Evolutionary conservation across 2,888 invertebrate species (phyloP).

Genomic region (Ophion costatus): DNA sequence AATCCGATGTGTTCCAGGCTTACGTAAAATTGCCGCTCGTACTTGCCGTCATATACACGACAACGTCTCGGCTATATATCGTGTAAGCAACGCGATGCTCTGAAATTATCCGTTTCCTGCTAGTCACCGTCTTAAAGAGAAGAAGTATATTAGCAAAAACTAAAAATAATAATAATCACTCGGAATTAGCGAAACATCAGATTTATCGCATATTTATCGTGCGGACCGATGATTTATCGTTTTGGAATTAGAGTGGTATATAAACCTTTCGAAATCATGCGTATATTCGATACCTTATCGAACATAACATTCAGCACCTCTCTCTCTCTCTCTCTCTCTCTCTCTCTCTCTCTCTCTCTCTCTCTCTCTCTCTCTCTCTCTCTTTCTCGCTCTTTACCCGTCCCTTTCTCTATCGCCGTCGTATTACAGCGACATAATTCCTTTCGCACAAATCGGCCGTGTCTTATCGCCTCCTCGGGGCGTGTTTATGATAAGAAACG

Average conservation of each 20-base stretch:
- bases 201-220: conserved; percentile 9
- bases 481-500: conserved; percentile 42
- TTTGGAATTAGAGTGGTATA: not conserved
- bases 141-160: too few species aligned
- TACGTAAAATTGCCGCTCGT: conserved; percentile 75
- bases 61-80: conserved; percentile 69
- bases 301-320: not conserved
- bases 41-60: conserved; percentile 72
- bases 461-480: conserved; percentile 52
- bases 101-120: conserved; percentile 78
- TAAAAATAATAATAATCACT: too few species aligned
- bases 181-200: conserved; percentile 2
- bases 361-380: not conserved
- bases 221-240: conserved; percentile 3
- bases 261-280: conserved; percentile 15
- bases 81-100: conserved; percentile 56
- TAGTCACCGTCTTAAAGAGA: conserved; percentile 46
- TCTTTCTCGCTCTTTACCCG: too few species aligned
- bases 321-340: not conserved
- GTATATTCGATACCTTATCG: conserved; percentile 1
- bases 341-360: not conserved
- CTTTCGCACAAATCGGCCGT: conserved; percentile 49
- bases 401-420: not conserved
- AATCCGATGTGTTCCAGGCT: conserved; percentile 68
- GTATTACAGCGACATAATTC: conserved; percentile 26